Percentiles rank a stretch among this genome's conserved stretches.
These are phyloP conservation scores for Forbesichthys papilliferus DNA, from an alignment of 2,113 vertebrate genomes.

Conservation along the genomic window DNA sequence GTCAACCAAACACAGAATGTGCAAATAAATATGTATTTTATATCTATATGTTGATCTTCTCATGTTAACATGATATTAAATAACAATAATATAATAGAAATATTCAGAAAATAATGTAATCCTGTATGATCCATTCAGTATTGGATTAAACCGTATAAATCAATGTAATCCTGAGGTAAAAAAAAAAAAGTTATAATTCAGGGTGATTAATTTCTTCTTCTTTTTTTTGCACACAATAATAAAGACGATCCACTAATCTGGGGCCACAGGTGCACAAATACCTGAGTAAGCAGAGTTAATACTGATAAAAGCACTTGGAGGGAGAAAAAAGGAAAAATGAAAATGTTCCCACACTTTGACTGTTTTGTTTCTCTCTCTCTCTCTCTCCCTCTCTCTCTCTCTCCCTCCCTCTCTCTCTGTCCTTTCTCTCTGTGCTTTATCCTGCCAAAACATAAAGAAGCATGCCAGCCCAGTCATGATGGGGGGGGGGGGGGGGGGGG, in stretches of 20 bases:
- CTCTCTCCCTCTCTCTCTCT: conserved; percentile 65
- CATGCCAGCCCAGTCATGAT: conserved; percentile 42
- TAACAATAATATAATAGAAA: no score
- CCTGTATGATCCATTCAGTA: conserved; percentile 28
- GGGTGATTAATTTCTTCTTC: conserved; percentile 22
- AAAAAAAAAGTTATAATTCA: conserved; percentile 48
- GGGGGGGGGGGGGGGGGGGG: conserved; percentile 13
- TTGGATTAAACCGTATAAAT: conserved; percentile 48
- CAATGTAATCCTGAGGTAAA: conserved; percentile 32
- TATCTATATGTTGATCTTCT: background rate
- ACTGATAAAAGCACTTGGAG: conserved; percentile 71
- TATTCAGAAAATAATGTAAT: conserved; percentile 14
- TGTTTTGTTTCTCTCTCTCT: conserved; percentile 70
- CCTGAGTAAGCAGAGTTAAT: conserved; percentile 74
- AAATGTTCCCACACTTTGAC: conserved; percentile 80
- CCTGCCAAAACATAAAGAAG: conserved; percentile 68
- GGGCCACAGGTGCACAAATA: conserved; percentile 76
- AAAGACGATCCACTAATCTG: conserved; percentile 58
- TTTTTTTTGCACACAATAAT: conserved; percentile 50
- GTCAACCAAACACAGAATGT: background rate
- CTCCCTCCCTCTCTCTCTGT: conserved; percentile 60
- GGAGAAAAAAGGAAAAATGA: conserved; percentile 63
- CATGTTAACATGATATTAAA: background rate
- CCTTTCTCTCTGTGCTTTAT: conserved; percentile 55
- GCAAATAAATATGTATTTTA: background rate